These are phyloP conservation scores for Drosophila kanapiae DNA, from an alignment of 1,140 invertebrate species.

Conservation along the genomic window DNA sequence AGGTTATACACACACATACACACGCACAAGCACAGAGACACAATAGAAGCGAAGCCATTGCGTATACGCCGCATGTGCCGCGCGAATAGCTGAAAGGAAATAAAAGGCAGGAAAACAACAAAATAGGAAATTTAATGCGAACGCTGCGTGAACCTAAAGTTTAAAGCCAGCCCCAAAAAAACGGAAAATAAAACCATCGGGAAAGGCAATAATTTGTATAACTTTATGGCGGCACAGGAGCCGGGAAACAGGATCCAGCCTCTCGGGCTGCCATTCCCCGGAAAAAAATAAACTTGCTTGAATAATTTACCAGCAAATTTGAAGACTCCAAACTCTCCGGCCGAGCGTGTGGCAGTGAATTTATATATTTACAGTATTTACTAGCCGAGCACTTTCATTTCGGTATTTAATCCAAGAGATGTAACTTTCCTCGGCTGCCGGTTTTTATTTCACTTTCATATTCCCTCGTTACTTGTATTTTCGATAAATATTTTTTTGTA, in stretches of 20 bases:
- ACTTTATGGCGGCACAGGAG: constrained; percentile 50
- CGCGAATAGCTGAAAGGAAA: constrained; percentile 24
- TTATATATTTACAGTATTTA: constrained; percentile 34
- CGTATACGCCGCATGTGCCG: constrained; percentile 63
- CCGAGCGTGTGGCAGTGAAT: constrained; percentile 9
- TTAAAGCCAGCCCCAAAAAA: constrained; percentile 45
- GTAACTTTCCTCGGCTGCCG: neutral
- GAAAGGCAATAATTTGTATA: constrained; percentile 51
- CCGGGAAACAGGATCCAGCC: constrained; percentile 16
- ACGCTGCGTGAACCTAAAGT: constrained; percentile 53
- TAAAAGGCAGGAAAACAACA: constrained; percentile 59
- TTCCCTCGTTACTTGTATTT: constrained; percentile 4
- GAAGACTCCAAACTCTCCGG: constrained; percentile 36
- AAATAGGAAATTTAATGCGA: constrained; percentile 61
- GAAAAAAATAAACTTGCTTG: constrained; percentile 39
- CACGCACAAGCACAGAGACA: constrained; percentile 18
- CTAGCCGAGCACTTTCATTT: constrained; percentile 9
- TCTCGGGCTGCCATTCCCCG: constrained; percentile 6
- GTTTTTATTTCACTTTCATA: constrained; percentile 23
- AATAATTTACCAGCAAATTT: constrained; percentile 67
- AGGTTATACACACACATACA: constrained; percentile 48
- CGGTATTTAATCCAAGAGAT: neutral
- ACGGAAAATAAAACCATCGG: constrained; percentile 31
- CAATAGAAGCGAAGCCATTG: constrained; percentile 45
- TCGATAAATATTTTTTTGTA: constrained; percentile 33